Percentiles rank a stretch among this genome's conserved stretches.
Evolutionary conservation across 2,113 vertebrate species (phyloP).

Genomic region (Dryoscopus gambensis): DNA sequence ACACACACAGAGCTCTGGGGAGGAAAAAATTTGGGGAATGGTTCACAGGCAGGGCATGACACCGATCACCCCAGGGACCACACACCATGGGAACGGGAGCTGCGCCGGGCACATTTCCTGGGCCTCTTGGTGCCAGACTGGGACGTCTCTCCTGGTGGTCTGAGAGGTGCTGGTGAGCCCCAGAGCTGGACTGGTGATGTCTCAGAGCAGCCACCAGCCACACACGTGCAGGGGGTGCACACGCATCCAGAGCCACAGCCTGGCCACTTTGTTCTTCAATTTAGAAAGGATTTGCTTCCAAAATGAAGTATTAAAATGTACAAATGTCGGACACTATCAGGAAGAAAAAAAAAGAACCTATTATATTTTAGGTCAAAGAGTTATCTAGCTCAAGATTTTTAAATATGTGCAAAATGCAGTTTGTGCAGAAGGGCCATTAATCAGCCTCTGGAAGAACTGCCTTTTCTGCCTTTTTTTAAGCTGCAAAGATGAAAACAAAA

Average conservation of each 20-base stretch:
- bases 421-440: neutral
- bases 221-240: neutral
- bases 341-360: neutral
- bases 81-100: neutral
- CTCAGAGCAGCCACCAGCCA: neutral
- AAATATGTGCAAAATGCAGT: constrained; percentile 19
- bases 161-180: neutral
- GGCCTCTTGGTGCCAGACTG: neutral
- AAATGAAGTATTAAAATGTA: neutral
- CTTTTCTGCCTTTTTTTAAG: neutral
- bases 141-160: neutral
- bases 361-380: constrained; percentile 17
- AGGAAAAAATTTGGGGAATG: neutral
- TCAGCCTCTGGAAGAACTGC: neutral
- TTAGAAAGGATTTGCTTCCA: neutral
- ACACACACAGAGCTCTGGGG: neutral
- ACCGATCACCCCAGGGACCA: neutral
- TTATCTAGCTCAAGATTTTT: constrained; percentile 42
- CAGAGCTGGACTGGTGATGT: neutral
- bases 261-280: neutral
- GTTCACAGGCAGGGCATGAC: neutral
- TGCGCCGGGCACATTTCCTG: neutral
- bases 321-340: neutral
- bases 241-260: fast-evolving
- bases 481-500: neutral